A percentile compares a stretch with the other conserved stretches of the same genome.
Conservation (phyloP, 2,113 vertebrate species). For the Puma concolor region DNA sequence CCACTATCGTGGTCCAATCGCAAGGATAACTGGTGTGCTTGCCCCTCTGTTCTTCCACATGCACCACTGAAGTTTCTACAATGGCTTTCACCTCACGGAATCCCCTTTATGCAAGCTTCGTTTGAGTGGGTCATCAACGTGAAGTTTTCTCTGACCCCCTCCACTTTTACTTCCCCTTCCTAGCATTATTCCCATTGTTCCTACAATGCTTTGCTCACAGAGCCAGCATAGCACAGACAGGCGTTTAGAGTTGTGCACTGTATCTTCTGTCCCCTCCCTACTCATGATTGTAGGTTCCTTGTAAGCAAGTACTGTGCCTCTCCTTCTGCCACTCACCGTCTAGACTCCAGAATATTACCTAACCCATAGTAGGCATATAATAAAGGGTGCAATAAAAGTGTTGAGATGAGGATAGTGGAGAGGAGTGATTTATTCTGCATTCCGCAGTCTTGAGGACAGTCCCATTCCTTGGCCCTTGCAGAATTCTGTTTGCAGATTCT, state of each 20-base stretch:
- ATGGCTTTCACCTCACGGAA: neutral
- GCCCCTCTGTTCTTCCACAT: neutral
- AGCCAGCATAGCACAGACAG: neutral
- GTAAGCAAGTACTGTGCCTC: neutral
- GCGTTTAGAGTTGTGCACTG: neutral
- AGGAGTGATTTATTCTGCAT: neutral
- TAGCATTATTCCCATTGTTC: neutral
- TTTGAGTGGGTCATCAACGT: neutral
- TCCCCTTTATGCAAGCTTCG: neutral
- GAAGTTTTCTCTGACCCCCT: neutral
- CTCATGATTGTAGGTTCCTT: neutral
- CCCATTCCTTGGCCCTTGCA: neutral
- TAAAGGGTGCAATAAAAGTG: neutral
- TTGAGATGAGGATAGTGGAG: neutral
- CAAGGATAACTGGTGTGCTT: neutral
- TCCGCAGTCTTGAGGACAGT: too few relatives aligned
- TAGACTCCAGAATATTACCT: neutral
- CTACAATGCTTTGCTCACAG: neutral
- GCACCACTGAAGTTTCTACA: neutral
- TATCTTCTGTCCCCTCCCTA: neutral
- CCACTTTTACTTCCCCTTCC: neutral
- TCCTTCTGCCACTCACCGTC: neutral
- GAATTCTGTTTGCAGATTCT: slow-evolving; percentile 27
- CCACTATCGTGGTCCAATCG: neutral
- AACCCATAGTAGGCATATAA: neutral